Conservation (phyloP, 37 sponge, comb jelly and placozoan species). For the Lycopodina hypogea region DNA sequence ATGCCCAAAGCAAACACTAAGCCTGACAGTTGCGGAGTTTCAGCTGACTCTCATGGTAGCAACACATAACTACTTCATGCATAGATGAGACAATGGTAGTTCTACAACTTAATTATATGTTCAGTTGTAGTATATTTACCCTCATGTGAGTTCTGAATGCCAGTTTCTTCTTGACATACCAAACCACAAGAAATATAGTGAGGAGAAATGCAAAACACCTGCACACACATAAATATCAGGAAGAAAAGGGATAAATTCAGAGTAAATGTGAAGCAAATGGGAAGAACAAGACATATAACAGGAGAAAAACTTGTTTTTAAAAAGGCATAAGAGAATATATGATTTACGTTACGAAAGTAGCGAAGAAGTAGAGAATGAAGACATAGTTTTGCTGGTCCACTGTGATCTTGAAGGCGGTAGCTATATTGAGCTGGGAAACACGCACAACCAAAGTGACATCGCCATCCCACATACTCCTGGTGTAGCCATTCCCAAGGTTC, state of each 20-base stretch:
- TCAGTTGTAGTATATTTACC: too few species aligned
- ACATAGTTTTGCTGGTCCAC: constrained; percentile 43
- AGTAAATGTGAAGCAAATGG: neutral
- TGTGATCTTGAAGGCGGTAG: constrained; percentile 30
- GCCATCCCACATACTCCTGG: constrained; percentile 54
- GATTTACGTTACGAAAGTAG: constrained; percentile 63
- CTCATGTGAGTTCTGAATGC: constrained; percentile 38
- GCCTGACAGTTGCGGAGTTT: too few species aligned
- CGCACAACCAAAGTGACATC: constrained; percentile 53
- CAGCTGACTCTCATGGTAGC: too few species aligned
- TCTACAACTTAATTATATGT: too few species aligned
- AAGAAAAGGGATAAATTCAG: neutral
- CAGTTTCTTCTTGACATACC: constrained; percentile 66
- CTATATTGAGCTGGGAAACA: constrained; percentile 23
- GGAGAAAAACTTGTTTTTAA: neutral
- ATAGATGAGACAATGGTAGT: too few species aligned
- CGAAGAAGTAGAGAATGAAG: constrained; percentile 72
- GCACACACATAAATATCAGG: neutral
- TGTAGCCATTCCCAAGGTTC: constrained; percentile 19
- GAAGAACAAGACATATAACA: neutral
- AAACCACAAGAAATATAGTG: constrained; percentile 38
- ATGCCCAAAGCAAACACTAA: too few species aligned
- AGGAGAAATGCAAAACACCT: constrained; percentile 73
- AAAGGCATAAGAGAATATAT: neutral
- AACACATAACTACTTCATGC: too few species aligned